Evolutionary conservation across 2,888 invertebrate genomes (phyloP), one percentile per base, ranked within the genome.

Genomic region (Caenorhabditis sulstoni): DNA sequence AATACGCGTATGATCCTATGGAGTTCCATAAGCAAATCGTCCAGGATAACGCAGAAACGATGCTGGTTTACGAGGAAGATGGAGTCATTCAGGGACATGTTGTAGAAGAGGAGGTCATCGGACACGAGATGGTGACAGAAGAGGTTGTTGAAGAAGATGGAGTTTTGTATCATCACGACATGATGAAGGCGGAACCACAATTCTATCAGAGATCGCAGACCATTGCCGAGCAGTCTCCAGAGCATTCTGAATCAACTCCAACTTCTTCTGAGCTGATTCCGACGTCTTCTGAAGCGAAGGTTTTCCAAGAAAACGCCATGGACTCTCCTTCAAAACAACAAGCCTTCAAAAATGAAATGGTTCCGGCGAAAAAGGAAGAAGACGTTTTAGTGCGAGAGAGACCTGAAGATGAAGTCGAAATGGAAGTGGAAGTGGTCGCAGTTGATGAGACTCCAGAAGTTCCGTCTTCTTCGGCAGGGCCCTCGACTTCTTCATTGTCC

Each of bases 51-150:
- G 23, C 35, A 3, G 29, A 53, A 8, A 44, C 55, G 7, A 4
- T 67, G 23, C 55, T 65, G 64, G 57, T 70, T n/a, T 62, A 70
- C 29, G 64, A 71, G 29, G 66, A 70, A 11, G 62, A 68, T 1
- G 18, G 65, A 23, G 22, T 57, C 0, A 47, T 53, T 9, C 47
- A 52, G 14, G 65, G 53, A 55, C 74, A 70, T 29, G 74, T 66
- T 3, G 67, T 70, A 3, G 73, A 41, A 9, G 79, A 71, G 18
- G 81, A 68, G 16, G 52, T 68, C 12, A 52, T 61, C 3, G 79
- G 70, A 4, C 68, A 79, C 11, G 57, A 70, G 18, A 71, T 58
- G 41, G 49, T 57, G 14, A 66, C 55, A 2, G 71, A 71, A 11
- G 68, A 50, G n/a, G 68, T 44, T 7, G 53, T 70, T 8, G 68